Base-by-base conservation (phyloP, 2,888 invertebrate species). In the Ormyrus rosae region DNA sequence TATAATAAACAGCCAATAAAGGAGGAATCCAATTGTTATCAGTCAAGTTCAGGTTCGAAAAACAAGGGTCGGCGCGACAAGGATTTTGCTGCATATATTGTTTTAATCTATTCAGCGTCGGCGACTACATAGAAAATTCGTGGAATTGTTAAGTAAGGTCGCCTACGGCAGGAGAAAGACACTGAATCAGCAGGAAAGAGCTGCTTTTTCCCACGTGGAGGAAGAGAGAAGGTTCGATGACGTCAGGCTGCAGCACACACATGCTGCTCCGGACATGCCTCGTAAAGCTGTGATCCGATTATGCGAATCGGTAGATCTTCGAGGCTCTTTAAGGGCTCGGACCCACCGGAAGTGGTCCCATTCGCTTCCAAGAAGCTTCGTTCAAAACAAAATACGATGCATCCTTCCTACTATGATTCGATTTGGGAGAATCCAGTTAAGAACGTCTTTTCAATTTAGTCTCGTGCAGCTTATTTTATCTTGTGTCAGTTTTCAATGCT, bases 231-330 rank as follows among this genome's bases (percentile, higher is more conserved):
- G 55, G 75, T 61, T 45, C 67, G 67, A n/a, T 68, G 50, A 51
- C 65, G 61, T 64, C 61, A 68, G 64, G 55, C 11, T 64, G 71
- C 34, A 34, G 34, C 64, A 51, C 11, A 55, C 73, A 69, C 19
- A 63, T 79, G 56, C 53, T 67, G 8, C 77, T 51, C 74, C 80
- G 71, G 76, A 81, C 68, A 77, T 77, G 64, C 76, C 72, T 72
- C 68, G 73, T 73, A 78, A 81, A 81, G 55, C 63, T 70, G 51
- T 73, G 73, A 70, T 80, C 80, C 76, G 80, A 81, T 81, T 81
- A 80, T 80, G 80, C 77, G 76, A 70, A 81, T 80, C 65, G 51
- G 34, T 76, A 56, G 55, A 81, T 70, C 72, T 81, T 68, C 50
- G 60, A 65, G 8, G n/a, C 65, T 69, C 10, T 69, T 68, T 72